Percentiles rank a stretch among this genome's conserved stretches.
phyloP scores from a whole-genome alignment of 2,113 vertebrate genomes.

The Aleadryas rufinucha region DNA sequence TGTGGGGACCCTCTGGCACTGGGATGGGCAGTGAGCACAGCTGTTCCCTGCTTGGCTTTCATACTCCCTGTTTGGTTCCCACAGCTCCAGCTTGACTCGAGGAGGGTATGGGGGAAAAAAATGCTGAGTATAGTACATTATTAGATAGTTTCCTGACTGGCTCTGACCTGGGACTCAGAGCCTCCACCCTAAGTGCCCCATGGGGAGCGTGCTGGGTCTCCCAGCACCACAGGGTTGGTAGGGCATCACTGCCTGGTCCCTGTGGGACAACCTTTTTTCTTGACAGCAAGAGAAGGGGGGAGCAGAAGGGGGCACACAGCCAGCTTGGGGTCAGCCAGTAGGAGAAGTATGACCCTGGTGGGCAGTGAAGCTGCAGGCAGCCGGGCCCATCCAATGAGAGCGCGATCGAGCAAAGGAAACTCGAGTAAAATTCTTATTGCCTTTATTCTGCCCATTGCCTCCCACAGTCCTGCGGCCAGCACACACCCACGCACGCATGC shows the following conservation, averaged over 20 bases:
- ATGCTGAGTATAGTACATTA: background rate
- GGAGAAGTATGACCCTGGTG: background rate
- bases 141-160: background rate
- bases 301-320: background rate
- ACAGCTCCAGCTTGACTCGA: background rate
- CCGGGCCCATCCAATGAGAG: background rate
- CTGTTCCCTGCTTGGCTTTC: background rate
- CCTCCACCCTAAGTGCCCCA: background rate
- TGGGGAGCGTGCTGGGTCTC: fast-evolving
- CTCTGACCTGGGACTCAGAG: background rate
- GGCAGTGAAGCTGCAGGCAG: background rate
- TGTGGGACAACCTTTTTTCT: background rate
- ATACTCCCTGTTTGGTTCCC: background rate
- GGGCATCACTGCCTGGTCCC: background rate
- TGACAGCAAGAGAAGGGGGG: background rate
- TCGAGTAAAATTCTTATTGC: constrained; percentile 76
- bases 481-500: constrained; percentile 59
- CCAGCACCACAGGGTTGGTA: background rate
- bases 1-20: background rate
- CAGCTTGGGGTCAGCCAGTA: background rate
- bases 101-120: background rate
- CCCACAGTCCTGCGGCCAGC: constrained; percentile 66
- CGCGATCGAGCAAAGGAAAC: constrained; percentile 57
- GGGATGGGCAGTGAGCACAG: fast-evolving
- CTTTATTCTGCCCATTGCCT: constrained; percentile 77